Evolutionary conservation across 92 coral and sea anemone species (phyloP), one percentile per base, ranked within the genome.

Genomic region (Desmophyllum pertusum): DNA sequence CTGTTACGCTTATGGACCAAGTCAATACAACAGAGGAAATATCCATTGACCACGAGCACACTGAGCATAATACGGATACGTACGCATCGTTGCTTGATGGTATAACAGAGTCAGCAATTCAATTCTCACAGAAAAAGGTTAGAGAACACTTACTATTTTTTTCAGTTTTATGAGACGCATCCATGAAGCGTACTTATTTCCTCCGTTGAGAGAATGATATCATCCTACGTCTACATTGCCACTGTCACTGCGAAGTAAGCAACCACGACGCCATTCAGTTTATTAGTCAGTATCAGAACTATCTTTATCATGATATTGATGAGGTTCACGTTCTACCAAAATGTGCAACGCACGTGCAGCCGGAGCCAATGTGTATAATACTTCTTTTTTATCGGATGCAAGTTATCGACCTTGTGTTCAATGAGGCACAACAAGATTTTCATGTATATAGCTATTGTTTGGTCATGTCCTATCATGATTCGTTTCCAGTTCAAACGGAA

Each of bases 1-100:
- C 84, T 19, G 84, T 80, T 45, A 80, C 84, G 23, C 51, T 80
- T 23, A 80, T 80, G 36, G 74, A 80, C 23, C 84, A 80, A 80
- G 55, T 80, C 64, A 67, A 80, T 23, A 80, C 45, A 21, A 68
- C 48, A n/a, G 84, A 80, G 29, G 84, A 80, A 48, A 66, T 69
- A 43, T 33, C 48, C 10, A 68, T 68, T 36, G 65, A 68, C 3
- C 65, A 80, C 25, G 84, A 80, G 21, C n/a, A n/a, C n/a, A n/a
- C n/a, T n/a, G n/a, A 25, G 29, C 31, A 27, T 10, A 52, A 74
- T 50, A 74, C 50, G 62, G 84, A 80, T 40, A 66, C 64, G 8
- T 80, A 80, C n/a, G 84, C 74, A 5, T 66, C 48, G 10, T 8
- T 66, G 21, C 84, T 80, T 66, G 84, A 80, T 38, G 62, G 51